Evolutionary conservation across 2,113 vertebrate genomes (phyloP), one percentile per base, ranked within the genome.

Genomic region (Podarcis cretensis): DNA sequence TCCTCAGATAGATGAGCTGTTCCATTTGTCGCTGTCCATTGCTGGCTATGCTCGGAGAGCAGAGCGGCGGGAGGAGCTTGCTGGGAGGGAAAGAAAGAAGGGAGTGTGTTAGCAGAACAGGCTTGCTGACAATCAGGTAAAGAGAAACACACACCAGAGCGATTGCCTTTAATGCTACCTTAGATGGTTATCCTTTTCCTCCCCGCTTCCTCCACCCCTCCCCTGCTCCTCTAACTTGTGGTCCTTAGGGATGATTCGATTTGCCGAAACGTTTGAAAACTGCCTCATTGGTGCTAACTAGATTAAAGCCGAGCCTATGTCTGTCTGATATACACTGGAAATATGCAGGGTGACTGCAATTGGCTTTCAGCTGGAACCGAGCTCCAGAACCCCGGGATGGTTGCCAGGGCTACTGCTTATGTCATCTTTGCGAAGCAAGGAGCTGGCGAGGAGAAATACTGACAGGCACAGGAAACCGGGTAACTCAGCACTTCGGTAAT

Each of bases 181-280:
- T 94, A 91, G 96, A 95, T 94, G 92, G 94, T 95, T 95, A 96
- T 95, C 96, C 93, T 91, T 71, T 0, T 10, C 88, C 78, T 91
- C 91, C 74, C 77, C 87, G 90, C 79, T 40, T 25, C 4, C 76
- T 32, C 90, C 85, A 76, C 89, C 3, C 92, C 87, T 69, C 86
- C 92, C 95, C 89, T 86, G 87, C 85, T 92, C 63, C 75, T 83
- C 81, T 89, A 92, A 76, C 93, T 96, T 92, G 93, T 79, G 74
- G 96, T 95, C 97, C 96, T 97, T 95, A 94, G 96, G 97, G 97
- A 97, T 97, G 97, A 98, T 98, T 97, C 97, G 96, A 97, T 97
- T 98, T 98, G 97, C 97, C 95, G 97, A 96, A 96, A 97, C 97
- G 98, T 97, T 97, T 98, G 97, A 98, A 98, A 98, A 98, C 96